Base-by-base conservation (phyloP, 2,888 invertebrate genomes). In the Oscheius onirici region DNA sequence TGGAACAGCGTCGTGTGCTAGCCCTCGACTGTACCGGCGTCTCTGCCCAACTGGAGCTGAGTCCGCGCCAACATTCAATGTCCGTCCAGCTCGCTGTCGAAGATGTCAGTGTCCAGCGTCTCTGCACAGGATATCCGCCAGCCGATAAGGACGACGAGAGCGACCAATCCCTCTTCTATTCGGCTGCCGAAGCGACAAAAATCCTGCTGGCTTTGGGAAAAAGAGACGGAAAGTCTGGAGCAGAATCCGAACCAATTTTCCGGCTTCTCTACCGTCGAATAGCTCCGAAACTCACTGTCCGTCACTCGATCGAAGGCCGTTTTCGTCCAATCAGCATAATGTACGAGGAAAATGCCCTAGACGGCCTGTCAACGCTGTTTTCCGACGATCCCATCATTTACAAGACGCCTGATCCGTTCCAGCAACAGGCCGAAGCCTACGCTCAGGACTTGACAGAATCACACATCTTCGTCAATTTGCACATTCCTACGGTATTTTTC, bases 321-420 rank as follows among this genome's bases (percentile, higher is more conserved):
- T 74, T 86, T 15, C 69, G 83, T 22, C 85, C 87, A 2, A 76
- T 87, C 17, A 79, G 80, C 41, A 77, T 86, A n/a, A 79, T 87
- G 63, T 86, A 82, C 73, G 86, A 87, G 57, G 83, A 86, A 51
- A 74, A 70, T 20, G 78, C 78, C 11, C 66, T 80, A 2, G 74
- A 73, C 17, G 80, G 80, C n/a, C 49, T 80, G 6, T 73, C 72
- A n/a, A 75, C 74, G 1, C 54, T 80, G 2, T 80, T 80, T 49
- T 65, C 77, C 6, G 79, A 79, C 63, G 77, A 79, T 71, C 74
- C 75, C 0, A 49, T 58, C 2, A 49, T 76, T 22, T 74, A 75
- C 58, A 74, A 73, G 28, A 71, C 73, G 51, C 26, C 24, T 5
- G 55, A 55, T 22, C 40, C n/a, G 1, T 20, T 44, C 17, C 22